Base-by-base conservation (phyloP, 1,140 invertebrate genomes). In the Rhizoglyphus robini region DNA sequence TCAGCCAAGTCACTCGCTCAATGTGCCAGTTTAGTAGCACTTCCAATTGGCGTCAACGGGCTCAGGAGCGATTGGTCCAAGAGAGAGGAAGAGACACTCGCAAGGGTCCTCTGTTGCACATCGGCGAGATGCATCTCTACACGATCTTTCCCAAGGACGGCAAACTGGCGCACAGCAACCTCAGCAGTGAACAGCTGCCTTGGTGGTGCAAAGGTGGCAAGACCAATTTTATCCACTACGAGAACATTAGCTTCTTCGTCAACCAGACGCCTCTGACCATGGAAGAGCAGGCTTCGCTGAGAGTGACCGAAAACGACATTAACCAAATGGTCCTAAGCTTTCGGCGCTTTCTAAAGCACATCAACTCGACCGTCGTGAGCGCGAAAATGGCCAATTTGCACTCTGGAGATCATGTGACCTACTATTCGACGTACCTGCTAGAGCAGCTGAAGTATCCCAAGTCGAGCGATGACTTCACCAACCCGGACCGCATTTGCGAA, bases 401-500 rank as follows among this genome's bases (percentile, higher is more conserved):
- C 31, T 34, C 58, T 34, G 13, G 30, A 2, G 13, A 46, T 60
- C 20, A 20, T 11, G 8, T 11, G 11, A 27, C 15, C 2, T 20
- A 4, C 48, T 25, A 51, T 51, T 60, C 58, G 15, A 60, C 58
- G 1, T 46, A 23, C 29, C 15, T 60, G n/a, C 15, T 60, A 3
- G 58, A 60, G 27, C 58, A 60, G 29, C 25, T 60, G 2, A 60
- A 60, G 29, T 60, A 60, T 46, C 58, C 58, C 15, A 60, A 60
- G 29, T 23, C 2, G 15, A 3, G 15, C 1, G 58, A 34, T 3
- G 8, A n/a, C 13, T 60, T 60, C 29, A 1, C 15, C 2, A 60
- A 60, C 29, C 32, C 58, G 3, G 58, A 60, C 36, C 58, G 58
- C 3, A 60, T 46, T 46, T n/a, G 15, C 18, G 15, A 60, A 20